Evolutionary conservation across 2,888 invertebrate genomes (phyloP), one percentile per base, ranked within the genome.

Genomic region (Isotomurus palustris): DNA sequence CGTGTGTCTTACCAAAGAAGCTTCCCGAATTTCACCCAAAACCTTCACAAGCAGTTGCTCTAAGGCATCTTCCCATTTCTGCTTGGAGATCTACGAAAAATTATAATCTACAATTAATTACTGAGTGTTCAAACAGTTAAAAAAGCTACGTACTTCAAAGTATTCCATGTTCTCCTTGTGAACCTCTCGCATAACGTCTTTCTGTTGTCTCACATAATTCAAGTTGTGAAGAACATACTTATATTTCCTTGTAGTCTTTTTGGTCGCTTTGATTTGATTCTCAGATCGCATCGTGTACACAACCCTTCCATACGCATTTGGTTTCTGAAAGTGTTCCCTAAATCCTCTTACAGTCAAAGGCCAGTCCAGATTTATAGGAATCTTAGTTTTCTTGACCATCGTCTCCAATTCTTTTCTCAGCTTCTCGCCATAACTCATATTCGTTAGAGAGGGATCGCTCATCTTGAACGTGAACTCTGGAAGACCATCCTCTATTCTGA

Each of bases 261-360:
- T 43, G 12, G 38, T 19, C n/a, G 14, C 8, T 19, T 38, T 38
- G n/a, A 38, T 19, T 14, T 38, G 38, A 19, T 38, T 38, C n/a
- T 5, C 38, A 5, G 14, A 19, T 14, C 38, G 5, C 5, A 38
- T 5, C n/a, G 38, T 38, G n/a, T 38, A 38, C 4, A 3, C 19
- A 2, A 58, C 54, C 24, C 53, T 32, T 12, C 58, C 58, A 21
- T 45, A 58, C 8, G 58, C 49, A 54, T 58, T 58, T 32, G 27
- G 53, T 3, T 25, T 28, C 12, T 35, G 21, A 43, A 50, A 54
- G 2, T 45, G 28, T 2, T 44, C 41, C 5, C n/a, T 14, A 14
- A 38, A 38, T 8, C 58, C 58, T n/a, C 41, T 52, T 2, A 58
- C 43, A 24, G 48, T 44, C 44, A 58, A 12, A 3, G 58, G 58